Conservation (phyloP, 2,888 invertebrate species). For the Drosophila tanythrix region DNA sequence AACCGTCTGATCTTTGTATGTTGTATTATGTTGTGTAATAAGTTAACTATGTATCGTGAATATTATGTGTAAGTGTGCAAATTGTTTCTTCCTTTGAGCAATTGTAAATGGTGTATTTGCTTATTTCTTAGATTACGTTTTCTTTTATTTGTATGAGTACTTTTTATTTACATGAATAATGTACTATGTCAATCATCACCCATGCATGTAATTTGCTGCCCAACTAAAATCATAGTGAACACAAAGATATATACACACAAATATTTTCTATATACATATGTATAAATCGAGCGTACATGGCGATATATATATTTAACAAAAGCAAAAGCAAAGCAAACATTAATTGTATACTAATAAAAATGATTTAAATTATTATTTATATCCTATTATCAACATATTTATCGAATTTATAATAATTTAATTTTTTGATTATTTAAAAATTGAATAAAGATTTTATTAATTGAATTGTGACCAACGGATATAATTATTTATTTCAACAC, state of each 20-base stretch:
- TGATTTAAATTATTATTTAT: constrained; percentile 76
- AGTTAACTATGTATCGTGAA: constrained; percentile 52
- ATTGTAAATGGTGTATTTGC: constrained; percentile 58
- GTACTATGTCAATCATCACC: constrained; percentile 27
- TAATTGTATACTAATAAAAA: constrained; percentile 69
- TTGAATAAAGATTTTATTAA: constrained; percentile 78
- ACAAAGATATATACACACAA: constrained; percentile 79
- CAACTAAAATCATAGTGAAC: constrained; percentile 69
- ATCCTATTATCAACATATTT: constrained; percentile 75
- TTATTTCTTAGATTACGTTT: constrained; percentile 43
- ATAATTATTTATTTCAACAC: background rate
- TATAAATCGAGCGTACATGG: constrained; percentile 40
- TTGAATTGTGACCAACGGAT: constrained; percentile 46
- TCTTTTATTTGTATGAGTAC: constrained; percentile 29
- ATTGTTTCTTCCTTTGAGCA: constrained; percentile 48
- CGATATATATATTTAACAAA: constrained; percentile 15
- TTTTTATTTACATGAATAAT: constrained; percentile 41
- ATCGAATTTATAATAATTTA: constrained; percentile 74
- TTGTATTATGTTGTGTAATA: constrained; percentile 70
- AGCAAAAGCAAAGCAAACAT: constrained; percentile 49
- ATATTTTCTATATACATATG: constrained; percentile 60
- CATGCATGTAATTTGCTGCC: constrained; percentile 66
- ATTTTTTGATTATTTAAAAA: constrained; percentile 75
- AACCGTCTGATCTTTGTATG: constrained; percentile 64
- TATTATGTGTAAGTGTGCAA: constrained; percentile 55